Evolutionary conservation across 2,797 vertebrate genomes (phyloP), one percentile per base, ranked within the genome.

Genomic region (Xenops minutus): DNA sequence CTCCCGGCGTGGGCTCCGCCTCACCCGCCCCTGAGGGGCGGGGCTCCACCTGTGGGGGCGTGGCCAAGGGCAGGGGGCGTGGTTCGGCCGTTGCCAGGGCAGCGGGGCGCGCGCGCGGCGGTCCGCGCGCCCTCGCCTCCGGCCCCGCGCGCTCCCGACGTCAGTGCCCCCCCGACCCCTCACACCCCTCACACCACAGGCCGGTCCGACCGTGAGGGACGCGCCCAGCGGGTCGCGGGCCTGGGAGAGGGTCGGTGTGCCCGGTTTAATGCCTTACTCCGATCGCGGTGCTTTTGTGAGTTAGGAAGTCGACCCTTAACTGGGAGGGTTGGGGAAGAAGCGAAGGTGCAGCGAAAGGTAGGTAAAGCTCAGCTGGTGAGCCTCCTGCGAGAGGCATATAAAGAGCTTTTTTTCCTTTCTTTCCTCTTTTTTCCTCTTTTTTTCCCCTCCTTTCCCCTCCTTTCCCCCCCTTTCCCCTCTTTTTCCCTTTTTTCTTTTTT

Each of bases 191-290:
- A 37, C 10, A 37, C 10, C 37, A 37, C 37, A 10, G 37, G 10
- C 51, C 30, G 18, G 2, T 5, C 55, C 14, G 9, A 4, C 15
- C 64, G 14, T 24, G 30, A 34, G 13, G 6, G 24, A 23, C 1
- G 3, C 2, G 29, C 6, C 19, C 9, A 1, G 5, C 9, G 37
- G 37, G 44, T 14, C 5, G 1, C 12, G 1, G 23, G 7, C 16
- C 9, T 10, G 46, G 15, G 9, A 18, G 67, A 6, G 32, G 14
- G 10, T 18, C 32, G 4, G 54, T 29, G 9, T 9, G 26, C 17
- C 16, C 22, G 62, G 5, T 29, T 68, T 51, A 12, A 32, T 43
- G 6, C 14, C n/a, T 36, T 7, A 23, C 14, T 36, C 56, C 27
- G 54, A 4, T 20, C 34, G 24, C 11, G 41, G 14, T 23, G 46